A percentile compares a stretch with the other conserved stretches of the same genome.
Evolutionary conservation across 2,888 invertebrate genomes (phyloP).

Genomic region (Aspidiotus rigidus): DNA sequence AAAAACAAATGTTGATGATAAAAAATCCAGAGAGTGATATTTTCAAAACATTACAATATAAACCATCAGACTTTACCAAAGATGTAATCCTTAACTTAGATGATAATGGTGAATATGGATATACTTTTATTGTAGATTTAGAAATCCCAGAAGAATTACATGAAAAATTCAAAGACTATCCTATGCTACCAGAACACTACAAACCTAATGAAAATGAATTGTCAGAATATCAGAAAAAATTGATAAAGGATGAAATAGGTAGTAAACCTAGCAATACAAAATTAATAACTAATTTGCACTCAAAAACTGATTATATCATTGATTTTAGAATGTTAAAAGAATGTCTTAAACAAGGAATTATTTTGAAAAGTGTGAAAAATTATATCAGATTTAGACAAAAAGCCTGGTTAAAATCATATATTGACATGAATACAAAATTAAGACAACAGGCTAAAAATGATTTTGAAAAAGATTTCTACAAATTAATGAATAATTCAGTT

Average conservation of each 20-base stretch:
- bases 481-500: too few relatives aligned
- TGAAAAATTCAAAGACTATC: too few relatives aligned
- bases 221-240: constrained; percentile 8
- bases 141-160: too few relatives aligned
- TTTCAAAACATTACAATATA: constrained; percentile 1
- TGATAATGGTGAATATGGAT: constrained; percentile 11
- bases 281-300: constrained; percentile 1
- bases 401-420: too few relatives aligned
- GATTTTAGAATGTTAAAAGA: too few relatives aligned
- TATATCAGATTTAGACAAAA: constrained; percentile 4
- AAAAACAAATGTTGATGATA: too few relatives aligned
- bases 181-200: constrained; percentile 18
- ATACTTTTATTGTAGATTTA: too few relatives aligned
- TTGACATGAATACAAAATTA: too few relatives aligned
- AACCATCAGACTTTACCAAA: constrained; percentile 9
- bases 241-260: neutral
- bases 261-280: neutral
- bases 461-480: too few relatives aligned
- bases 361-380: neutral
- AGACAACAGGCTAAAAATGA: too few relatives aligned
- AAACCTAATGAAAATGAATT: constrained; percentile 7
- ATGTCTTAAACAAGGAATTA: neutral
- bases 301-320: neutral
- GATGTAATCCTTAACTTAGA: constrained; percentile 16
- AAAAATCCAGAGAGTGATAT: too few relatives aligned